Base-by-base conservation (phyloP, 2,113 vertebrate species). In the Leptosomus discolor region DNA sequence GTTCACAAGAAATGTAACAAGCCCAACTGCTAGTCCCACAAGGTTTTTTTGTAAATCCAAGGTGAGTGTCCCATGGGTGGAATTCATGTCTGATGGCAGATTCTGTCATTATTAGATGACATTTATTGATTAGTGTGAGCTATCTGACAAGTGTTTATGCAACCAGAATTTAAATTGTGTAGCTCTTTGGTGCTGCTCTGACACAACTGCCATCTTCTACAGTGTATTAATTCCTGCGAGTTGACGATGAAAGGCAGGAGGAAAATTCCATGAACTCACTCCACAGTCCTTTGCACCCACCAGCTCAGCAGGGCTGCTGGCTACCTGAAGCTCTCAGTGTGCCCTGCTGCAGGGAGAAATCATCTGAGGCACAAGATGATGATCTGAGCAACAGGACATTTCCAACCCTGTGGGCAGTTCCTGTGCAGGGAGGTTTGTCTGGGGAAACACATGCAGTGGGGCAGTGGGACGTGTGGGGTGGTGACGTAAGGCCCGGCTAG, bases 101-200 rank as follows among this genome's bases (percentile, higher is more conserved):
- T 70, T 32, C 69, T 90, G 83, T 81, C 67, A 34, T 73, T 95
- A 90, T 69, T 80, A 90, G 68, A 88, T 95, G 60, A 69, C 57
- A 87, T 81, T 23, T 92, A 85, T 75, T 61, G 80, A 92, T 92
- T 63, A 61, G 36, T 16, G 48, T 73, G 45, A 87, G 58, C 26
- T 76, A 50, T 61, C 60, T 85, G 73, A 81, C 86, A 90, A 94
- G 65, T 50, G 74, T 57, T 91, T 79, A 56, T 68, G 29, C 51
- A 75, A 57, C 24, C n/a, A 76, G 90, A 95, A 96, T 80, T 84
- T 78, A 76, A 89, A 91, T 65, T 48, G 11, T 8, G 30, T 26
- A 57, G 24, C 26, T 65, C 71, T 75, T 60, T 60, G 64, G 34
- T 67, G 22, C n/a, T 71, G 53, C 48, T 78, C 73, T 0, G 3